Conservation (phyloP, 2,797 vertebrate genomes). For the Mormyrus proboscirostris region DNA sequence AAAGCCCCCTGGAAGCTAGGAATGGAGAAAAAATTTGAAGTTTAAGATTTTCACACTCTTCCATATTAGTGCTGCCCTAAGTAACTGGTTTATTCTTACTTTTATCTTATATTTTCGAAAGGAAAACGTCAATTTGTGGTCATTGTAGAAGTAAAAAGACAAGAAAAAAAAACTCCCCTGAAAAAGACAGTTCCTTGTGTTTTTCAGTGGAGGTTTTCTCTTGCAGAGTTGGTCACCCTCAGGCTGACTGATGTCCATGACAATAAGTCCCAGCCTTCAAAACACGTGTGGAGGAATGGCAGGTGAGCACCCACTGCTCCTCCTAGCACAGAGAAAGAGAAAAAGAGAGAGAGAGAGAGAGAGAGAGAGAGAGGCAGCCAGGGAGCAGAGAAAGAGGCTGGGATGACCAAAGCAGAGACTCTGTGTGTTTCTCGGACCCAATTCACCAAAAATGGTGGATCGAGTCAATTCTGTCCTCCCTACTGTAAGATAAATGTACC, state of each 20-base stretch:
- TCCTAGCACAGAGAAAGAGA: constrained; percentile 24
- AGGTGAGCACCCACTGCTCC: background rate
- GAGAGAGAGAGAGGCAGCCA: constrained; percentile 35
- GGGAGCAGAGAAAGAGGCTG: constrained; percentile 15
- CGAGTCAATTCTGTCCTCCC: background rate
- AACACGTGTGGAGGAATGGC: background rate
- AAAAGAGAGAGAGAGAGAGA: background rate
- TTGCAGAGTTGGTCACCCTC: background rate
- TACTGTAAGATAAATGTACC: constrained; percentile 28
- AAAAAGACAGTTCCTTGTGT: too few species aligned
- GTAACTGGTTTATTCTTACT: background rate
- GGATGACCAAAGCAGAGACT: background rate
- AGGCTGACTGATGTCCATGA: background rate
- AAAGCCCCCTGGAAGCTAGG: background rate
- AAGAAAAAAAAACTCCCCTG: too few species aligned
- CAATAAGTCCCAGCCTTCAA: background rate
- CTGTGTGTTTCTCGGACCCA: background rate
- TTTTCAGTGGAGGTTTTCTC: background rate
- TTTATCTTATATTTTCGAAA: background rate
- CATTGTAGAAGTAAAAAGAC: background rate
- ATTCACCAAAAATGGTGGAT: background rate
- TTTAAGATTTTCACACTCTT: background rate
- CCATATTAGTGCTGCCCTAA: background rate
- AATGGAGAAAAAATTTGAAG: background rate
- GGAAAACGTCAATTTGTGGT: background rate